Base-by-base conservation (phyloP, 2,113 vertebrate species). In the Entomyzon cyanotis region DNA sequence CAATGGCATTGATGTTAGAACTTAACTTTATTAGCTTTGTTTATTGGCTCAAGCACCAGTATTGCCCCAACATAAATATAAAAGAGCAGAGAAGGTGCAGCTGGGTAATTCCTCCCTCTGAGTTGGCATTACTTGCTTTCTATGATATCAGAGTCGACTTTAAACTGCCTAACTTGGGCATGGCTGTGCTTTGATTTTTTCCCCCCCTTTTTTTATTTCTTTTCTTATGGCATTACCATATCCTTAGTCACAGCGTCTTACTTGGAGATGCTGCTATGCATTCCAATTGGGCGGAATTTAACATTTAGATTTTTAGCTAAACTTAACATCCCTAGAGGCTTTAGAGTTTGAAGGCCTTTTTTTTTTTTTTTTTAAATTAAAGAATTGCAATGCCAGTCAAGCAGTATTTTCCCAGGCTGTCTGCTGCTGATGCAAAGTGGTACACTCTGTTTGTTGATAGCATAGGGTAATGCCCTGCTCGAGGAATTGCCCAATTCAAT, bases 331-430 rank as follows among this genome's bases (percentile, higher is more conserved):
- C 53, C 85, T 56, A 41, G 46, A 94, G 74, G 74, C 70, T 79
- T 85, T 77, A 47, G 30, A 82, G 41, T 52, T 84, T 79, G 37
- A 46, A 87, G 64, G 5, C 16, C 56, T 53, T 42, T 44, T 68
- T 75, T 71, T 62, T 44, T 70, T 62, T 65, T 91, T 83, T 73
- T 84, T 55, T 58, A n/a, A 78, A 89, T 90, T 90, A 47, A 81
- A 70, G 41, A 78, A 64, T 68, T 65, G 22, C 5, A 10, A 28
- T 89, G 47, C 47, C 52, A 79, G 65, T 65, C 53, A 58, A 71
- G 62, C 65, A 70, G 8, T 58, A 18, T 62, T 91, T 97, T 97
- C 94, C 87, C 87, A 95, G 93, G 58, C 89, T 85, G 60, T 44
- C 77, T 87, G 81, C 62, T 76, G 64, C 74, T 68, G 52, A 55